A percentile compares a stretch with the other conserved stretches of the same genome.
Conservation (phyloP, 2,113 vertebrate species). For the Sinocyclocheilus anshuiensis region DNA sequence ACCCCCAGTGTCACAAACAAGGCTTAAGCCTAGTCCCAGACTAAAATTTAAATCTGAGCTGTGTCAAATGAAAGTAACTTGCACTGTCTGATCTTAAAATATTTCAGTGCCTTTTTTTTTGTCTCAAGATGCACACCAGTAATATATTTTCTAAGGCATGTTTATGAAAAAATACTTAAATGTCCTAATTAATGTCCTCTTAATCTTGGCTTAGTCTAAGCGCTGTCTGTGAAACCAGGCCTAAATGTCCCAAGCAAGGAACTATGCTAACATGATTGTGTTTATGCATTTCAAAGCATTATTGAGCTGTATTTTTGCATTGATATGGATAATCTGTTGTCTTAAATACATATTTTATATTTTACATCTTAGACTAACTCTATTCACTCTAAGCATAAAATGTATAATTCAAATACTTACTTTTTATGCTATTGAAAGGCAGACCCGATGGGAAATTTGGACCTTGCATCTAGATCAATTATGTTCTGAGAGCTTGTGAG, state of each 20-base stretch:
- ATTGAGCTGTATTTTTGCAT: neutral
- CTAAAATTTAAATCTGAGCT: too few relatives aligned
- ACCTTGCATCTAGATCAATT: constrained; percentile 18
- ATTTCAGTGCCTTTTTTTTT: too few relatives aligned
- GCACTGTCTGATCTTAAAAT: too few relatives aligned
- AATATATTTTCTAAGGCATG: too few relatives aligned
- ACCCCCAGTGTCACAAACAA: too few relatives aligned
- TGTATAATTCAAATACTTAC: neutral
- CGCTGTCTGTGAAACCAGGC: too few relatives aligned
- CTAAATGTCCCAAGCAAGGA: neutral
- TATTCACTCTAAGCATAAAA: neutral
- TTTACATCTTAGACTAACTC: neutral
- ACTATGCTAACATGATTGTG: neutral
- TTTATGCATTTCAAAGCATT: neutral
- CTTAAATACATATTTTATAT: neutral
- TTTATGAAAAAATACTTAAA: too few relatives aligned
- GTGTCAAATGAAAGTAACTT: too few relatives aligned
- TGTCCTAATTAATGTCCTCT: too few relatives aligned
- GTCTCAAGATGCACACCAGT: too few relatives aligned
- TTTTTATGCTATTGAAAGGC: neutral
- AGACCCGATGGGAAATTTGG: constrained; percentile 15
- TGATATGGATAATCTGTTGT: neutral
- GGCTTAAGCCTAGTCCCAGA: too few relatives aligned
- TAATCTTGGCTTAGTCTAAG: too few relatives aligned
- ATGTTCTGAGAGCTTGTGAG: constrained; percentile 77